Percentiles rank a stretch among this genome's conserved stretches.
These are phyloP conservation scores for Therioaphis trifolii DNA, from an alignment of 2,888 invertebrate genomes.

Conservation along the genomic window DNA sequence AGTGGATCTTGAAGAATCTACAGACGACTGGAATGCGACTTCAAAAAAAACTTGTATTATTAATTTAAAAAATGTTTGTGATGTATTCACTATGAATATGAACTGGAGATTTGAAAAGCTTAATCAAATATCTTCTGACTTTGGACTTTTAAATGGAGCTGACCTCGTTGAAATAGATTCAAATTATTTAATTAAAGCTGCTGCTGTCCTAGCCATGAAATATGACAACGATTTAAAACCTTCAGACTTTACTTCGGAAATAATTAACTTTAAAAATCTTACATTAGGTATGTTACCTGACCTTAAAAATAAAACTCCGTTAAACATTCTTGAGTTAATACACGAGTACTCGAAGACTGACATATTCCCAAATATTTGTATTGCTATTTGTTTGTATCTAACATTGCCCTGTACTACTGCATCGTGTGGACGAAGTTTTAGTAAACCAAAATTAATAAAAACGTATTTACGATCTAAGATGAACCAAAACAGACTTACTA, in stretches of 20 bases:
- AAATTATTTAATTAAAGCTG: slow-evolving; percentile 17
- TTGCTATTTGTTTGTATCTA: no score
- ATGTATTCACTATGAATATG: slow-evolving; percentile 14
- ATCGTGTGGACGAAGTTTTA: not conserved
- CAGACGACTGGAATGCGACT: slow-evolving; percentile 16
- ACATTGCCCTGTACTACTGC: slow-evolving; percentile 16
- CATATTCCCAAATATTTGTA: slow-evolving; percentile 22
- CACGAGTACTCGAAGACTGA: not conserved
- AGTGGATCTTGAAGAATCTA: slow-evolving; percentile 25
- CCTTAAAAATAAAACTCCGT: not conserved
- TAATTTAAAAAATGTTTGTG: slow-evolving; percentile 29
- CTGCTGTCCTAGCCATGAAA: slow-evolving; percentile 23
- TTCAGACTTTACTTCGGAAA: not conserved
- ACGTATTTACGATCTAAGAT: no score
- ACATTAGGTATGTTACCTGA: slow-evolving; percentile 13
- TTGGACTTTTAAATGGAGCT: not conserved
- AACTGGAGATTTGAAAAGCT: slow-evolving; percentile 15
- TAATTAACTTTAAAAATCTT: slow-evolving; percentile 5
- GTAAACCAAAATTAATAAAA: no score
- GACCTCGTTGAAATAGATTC: slow-evolving; percentile 2
- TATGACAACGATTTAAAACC: slow-evolving; percentile 21
- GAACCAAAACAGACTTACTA: no score
- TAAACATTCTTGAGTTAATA: slow-evolving; percentile 15
- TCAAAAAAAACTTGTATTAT: slow-evolving; percentile 14
- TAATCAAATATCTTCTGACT: slow-evolving; percentile 6